A percentile compares a stretch with the other conserved stretches of the same genome.
These are phyloP conservation scores for Eilema caniola DNA, from an alignment of 2,888 invertebrate species.

Conservation along the genomic window DNA sequence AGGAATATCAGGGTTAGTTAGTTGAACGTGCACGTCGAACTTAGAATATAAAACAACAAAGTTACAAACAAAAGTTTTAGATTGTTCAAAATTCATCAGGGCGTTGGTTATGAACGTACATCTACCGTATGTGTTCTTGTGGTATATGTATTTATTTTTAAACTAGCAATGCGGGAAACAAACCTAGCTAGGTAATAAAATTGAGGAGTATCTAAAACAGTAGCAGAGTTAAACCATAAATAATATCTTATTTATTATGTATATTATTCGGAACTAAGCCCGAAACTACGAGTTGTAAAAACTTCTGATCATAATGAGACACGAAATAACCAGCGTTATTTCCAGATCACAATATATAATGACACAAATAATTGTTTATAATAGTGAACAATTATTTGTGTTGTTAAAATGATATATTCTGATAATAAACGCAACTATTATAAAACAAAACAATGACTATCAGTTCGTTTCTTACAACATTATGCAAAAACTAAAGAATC, in stretches of 20 bases:
- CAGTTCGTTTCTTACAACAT: not conserved
- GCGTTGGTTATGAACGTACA: too few relatives aligned
- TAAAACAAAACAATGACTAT: not conserved
- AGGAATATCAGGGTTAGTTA: too few relatives aligned
- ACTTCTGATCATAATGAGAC: not conserved
- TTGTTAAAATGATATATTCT: not conserved
- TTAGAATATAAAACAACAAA: too few relatives aligned
- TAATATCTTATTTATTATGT: not conserved
- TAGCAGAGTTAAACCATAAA: constrained; percentile 25
- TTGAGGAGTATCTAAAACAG: constrained; percentile 33
- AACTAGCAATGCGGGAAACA: constrained; percentile 1
- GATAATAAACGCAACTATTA: not conserved
- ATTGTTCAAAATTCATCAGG: too few relatives aligned
- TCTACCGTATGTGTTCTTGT: not conserved
- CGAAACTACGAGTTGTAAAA: not conserved
- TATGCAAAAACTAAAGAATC: not conserved
- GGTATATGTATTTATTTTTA: not conserved
- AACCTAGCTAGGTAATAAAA: constrained; percentile 42
- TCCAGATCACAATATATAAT: too few relatives aligned
- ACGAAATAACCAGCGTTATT: not conserved
- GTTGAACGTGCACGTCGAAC: too few relatives aligned
- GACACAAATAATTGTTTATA: too few relatives aligned
- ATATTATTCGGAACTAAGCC: not conserved
- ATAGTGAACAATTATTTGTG: not conserved
- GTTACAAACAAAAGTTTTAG: too few relatives aligned